These are phyloP conservation scores for Petromus typicus DNA, from an alignment of 2,113 vertebrate species.

Conservation along the genomic window DNA sequence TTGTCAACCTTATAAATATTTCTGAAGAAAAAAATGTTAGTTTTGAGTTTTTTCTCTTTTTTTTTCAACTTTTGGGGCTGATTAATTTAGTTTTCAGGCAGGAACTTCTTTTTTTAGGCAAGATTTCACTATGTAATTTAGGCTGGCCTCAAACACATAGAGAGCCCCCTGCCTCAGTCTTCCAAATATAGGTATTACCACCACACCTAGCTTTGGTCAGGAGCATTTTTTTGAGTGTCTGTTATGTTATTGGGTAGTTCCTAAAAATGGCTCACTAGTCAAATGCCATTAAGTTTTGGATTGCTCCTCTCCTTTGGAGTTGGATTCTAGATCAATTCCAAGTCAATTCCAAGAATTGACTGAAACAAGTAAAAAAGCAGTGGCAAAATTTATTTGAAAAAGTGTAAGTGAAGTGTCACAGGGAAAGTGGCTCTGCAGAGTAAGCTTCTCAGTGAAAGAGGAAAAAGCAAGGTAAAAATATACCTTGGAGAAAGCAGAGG, in stretches of 20 bases:
- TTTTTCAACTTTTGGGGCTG: too few species aligned
- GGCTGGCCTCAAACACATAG: neutral
- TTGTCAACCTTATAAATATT: neutral
- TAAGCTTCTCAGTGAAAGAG: neutral
- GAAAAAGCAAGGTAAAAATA: neutral
- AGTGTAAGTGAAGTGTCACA: neutral
- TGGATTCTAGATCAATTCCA: neutral
- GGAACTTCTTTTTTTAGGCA: neutral
- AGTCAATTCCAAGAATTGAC: neutral
- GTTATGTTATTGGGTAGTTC: neutral
- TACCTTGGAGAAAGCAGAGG: neutral
- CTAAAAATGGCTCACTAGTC: neutral
- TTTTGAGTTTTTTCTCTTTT: conserved; percentile 1
- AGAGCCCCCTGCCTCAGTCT: neutral
- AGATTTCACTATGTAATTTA: neutral
- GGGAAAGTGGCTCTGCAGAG: neutral
- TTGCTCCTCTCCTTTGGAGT: neutral
- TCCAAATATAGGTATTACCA: neutral
- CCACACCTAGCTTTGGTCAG: neutral
- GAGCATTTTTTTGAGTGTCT: neutral
- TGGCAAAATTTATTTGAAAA: neutral
- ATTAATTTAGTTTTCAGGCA: neutral
- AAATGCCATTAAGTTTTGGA: neutral
- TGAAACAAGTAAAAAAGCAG: neutral
- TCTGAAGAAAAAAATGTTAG: neutral